Percentiles rank a stretch among this genome's conserved stretches.
phyloP scores from a whole-genome alignment of 2,113 vertebrate genomes.

The Ariopsis seemanni region DNA sequence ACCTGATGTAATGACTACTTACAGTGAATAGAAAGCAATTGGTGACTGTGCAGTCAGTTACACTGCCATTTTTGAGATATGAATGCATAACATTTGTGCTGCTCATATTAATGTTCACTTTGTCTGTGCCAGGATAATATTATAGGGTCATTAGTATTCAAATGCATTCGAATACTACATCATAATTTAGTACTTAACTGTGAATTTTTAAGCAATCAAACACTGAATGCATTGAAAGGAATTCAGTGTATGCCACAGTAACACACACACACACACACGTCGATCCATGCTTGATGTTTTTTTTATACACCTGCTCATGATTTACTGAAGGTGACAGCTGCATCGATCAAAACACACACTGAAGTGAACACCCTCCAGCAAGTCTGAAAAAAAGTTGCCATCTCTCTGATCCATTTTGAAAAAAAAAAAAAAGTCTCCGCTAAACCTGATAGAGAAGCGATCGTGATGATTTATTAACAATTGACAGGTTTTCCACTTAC shows the following conservation, averaged over 20 bases:
- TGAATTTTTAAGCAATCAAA: neutral
- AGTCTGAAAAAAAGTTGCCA: neutral
- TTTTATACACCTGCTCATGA: slow-evolving; percentile 27
- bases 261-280: neutral
- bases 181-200: slow-evolving; percentile 18
- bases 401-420: slow-evolving; percentile 1
- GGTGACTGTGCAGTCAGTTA: neutral
- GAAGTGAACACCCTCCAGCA: slow-evolving; percentile 22
- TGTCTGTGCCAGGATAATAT: neutral
- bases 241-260: neutral
- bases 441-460: slow-evolving; percentile 3
- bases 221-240: neutral
- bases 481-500: slow-evolving; percentile 11
- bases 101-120: neutral
- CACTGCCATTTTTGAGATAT: neutral
- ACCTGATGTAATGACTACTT: neutral
- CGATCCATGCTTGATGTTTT: neutral
- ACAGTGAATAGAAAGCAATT: neutral
- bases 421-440: neutral
- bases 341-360: slow-evolving; percentile 34
- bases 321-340: slow-evolving; percentile 33
- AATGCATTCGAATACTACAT: neutral
- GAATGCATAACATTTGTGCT: neutral
- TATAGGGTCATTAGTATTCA: neutral
- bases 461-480: neutral